Conservation (phyloP, 1,140 invertebrate genomes). For the Drosophila malerkotliana region DNA sequence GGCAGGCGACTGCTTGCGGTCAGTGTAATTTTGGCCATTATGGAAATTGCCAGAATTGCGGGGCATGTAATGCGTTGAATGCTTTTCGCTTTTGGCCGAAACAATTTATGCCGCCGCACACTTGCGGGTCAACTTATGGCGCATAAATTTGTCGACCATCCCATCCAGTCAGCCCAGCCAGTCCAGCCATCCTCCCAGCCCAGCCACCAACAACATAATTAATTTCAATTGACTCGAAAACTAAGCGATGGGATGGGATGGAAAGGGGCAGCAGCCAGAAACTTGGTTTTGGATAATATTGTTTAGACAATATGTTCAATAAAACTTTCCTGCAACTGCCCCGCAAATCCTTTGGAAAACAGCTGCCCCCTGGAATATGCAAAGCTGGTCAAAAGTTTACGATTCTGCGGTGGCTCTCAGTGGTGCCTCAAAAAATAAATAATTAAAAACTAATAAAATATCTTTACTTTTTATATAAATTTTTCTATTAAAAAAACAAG, state of each 20-base stretch:
- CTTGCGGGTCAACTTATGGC: conserved; percentile 73
- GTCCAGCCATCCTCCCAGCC: not conserved
- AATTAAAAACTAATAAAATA: not conserved
- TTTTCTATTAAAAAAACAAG: not conserved
- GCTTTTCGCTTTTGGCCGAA: conserved; percentile 1
- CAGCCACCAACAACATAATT: conserved; percentile 63
- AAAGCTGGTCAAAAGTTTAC: conserved; percentile 54
- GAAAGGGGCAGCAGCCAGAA: conserved; percentile 3
- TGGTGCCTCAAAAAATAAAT: not conserved
- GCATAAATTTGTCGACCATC: conserved; percentile 62
- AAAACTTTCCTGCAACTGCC: conserved; percentile 57
- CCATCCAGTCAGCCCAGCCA: not conserved
- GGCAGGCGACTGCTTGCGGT: conserved; percentile 40
- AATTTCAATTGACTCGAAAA: conserved; percentile 73
- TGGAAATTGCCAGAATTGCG: conserved; percentile 57
- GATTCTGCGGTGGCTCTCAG: conserved; percentile 6
- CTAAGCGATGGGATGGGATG: conserved; percentile 16
- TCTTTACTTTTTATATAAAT: not conserved
- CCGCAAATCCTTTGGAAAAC: conserved; percentile 21
- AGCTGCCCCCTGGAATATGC: conserved; percentile 40
- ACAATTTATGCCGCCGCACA: conserved; percentile 70
- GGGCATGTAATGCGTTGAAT: conserved; percentile 7
- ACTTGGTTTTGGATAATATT: conserved; percentile 51
- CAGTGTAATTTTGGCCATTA: conserved; percentile 66
- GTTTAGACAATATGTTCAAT: conserved; percentile 79